Percentiles rank a stretch among this genome's conserved stretches.
Evolutionary conservation across 2,797 vertebrate species (phyloP).

Genomic region (Gobio occitaniae): DNA sequence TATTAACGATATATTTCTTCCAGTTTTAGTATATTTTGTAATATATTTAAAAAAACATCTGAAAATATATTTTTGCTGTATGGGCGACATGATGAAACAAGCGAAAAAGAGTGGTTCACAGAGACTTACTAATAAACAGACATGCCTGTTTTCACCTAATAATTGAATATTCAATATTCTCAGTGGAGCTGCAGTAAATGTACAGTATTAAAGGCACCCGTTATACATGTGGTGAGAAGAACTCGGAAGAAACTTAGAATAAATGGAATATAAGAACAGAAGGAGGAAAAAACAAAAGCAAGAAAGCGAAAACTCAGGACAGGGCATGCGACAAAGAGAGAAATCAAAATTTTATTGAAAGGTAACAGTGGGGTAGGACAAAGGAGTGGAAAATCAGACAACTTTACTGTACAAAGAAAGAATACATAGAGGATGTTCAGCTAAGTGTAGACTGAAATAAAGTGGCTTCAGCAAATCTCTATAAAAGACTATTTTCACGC

Average conservation of each 20-base stretch:
- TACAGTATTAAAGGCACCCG: background rate
- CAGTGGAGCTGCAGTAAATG: background rate
- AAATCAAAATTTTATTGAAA: slow-evolving; percentile 63
- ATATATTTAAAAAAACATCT: background rate
- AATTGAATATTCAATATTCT: background rate
- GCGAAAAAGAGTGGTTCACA: background rate
- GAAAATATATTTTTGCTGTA: background rate
- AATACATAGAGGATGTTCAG: slow-evolving; percentile 38
- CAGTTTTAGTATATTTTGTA: background rate
- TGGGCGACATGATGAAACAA: background rate
- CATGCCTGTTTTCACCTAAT: background rate
- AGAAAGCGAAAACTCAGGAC: slow-evolving; percentile 47
- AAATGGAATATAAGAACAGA: slow-evolving; percentile 19
- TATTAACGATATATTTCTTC: background rate
- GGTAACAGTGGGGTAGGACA: slow-evolving; percentile 50
- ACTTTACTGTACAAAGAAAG: slow-evolving; percentile 36
- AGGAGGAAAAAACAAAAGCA: slow-evolving; percentile 16
- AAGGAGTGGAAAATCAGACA: slow-evolving; percentile 51
- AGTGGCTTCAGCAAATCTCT: slow-evolving; percentile 37
- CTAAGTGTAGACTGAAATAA: slow-evolving; percentile 43
- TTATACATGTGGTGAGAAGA: background rate
- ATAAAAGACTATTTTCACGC: slow-evolving; percentile 39
- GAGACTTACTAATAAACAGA: background rate
- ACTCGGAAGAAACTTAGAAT: background rate
- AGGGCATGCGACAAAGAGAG: slow-evolving; percentile 37